Base-by-base conservation (phyloP, 92 coral and sea anemone genomes). In the Zoanthus sansibaricus region DNA sequence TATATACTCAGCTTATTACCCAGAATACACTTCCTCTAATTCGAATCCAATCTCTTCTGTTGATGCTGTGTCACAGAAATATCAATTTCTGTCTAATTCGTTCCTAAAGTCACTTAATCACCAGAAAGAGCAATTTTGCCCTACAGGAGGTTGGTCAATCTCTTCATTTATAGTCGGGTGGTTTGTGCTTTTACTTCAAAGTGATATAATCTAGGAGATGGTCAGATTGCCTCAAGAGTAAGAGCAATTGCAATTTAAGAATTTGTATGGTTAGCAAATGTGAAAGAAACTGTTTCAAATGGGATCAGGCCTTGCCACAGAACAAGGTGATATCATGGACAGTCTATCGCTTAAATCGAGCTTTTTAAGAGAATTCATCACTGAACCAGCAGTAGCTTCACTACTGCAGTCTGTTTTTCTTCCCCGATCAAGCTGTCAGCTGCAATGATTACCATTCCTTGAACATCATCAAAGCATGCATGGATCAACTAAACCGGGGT, bases 381-480 rank as follows among this genome's bases (percentile, higher is more conserved):
- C 2, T 37, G 42, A 37, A 37, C 2, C 42, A 37, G 42, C 42
- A 37, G 1, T 37, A 37, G 62, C 88, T 58, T 72, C 82, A 10
- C 79, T 86, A 30, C 55, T 86, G 16, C 83, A 25, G 25, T 25
- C 25, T 25, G 25, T 25, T 83, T 3, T 80, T 86, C 1, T 85
- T 86, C 71, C 82, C 88, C 5, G 75, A 86, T 59, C 72, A 86
- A 59, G 83, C 82, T 75, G 10, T 86, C 89, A n/a, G 89, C 55
- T 6, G 83, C 89, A 42, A 86, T 86, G 89, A 86, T 86, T 25
- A 72, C 46, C 88, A 86, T 47, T 75, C 83, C 4, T 56, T 75
- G 88, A 37, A 76, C 46, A 47, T 75, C n/a, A 86, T 86, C 17
- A 86, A 86, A 37, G 25, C 73, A 48, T 75, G 73, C 37, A 83